Evolutionary conservation across 2,888 invertebrate genomes (phyloP), one percentile per base, ranked within the genome.

Genomic region (Arctia plantaginis): DNA sequence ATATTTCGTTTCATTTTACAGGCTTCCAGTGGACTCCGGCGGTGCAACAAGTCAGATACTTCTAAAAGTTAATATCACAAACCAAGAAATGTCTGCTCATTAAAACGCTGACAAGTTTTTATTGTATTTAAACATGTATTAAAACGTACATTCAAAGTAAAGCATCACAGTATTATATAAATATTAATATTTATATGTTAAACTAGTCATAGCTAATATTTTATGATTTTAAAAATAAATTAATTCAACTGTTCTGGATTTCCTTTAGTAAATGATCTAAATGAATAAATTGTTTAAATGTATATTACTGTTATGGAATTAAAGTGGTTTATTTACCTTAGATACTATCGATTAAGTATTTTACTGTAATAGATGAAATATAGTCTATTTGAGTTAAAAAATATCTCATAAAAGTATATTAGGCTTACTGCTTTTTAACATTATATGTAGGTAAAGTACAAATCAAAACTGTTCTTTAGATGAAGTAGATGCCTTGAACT

Each of bases 1-100:
- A 74, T 72, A n/a, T 39, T 72, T 18, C 83, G 76, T 71, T 80
- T 66, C 72, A 47, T 71, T 55, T 92, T 89, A 51, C 92, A 93
- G 93, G 90, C 77, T 87, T 90, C 85, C 88, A 89, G 80, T 91
- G 91, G 91, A 78, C 83, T 55, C 88, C 91, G 8, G 86, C 89
- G 35, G 79, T 82, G 76, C 89, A 88, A 77, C 78, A 85, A 64
- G 87, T 82, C 76, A 88, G 86, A 86, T 89, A 87, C 83, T 89
- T 82, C 80, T 90, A 88, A 86, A 82, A 72, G 62, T 72, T 66
- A 64, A 78, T 59, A 66, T 64, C 77, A n/a, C 69, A 76, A 77
- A 72, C 75, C 78, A 78, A 82, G 77, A 84, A 77, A 84, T 84
- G 81, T 77, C 82, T 77, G 71, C 74, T 71, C 69, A 41, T 73